phyloP scores from a whole-genome alignment of 2,797 vertebrate species.

The Lepus townsendii region DNA sequence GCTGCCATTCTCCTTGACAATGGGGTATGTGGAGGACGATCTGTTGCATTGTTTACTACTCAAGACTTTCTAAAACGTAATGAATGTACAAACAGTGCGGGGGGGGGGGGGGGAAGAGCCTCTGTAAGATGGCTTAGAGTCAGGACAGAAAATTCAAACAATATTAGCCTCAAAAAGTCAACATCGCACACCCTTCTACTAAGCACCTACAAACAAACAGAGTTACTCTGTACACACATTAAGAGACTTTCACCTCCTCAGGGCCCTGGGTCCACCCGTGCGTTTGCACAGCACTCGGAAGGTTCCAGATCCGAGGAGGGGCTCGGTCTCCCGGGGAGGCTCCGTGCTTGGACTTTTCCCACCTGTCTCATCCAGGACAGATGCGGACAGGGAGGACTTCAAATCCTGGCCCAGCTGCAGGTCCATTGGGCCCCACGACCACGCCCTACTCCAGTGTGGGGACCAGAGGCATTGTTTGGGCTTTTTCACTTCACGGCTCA shows the following conservation, averaged over 20 bases:
- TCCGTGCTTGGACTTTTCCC: not conserved
- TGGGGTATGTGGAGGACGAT: constrained; percentile 68
- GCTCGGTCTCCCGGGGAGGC: not conserved
- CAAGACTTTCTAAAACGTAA: constrained; percentile 87
- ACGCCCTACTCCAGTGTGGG: rapidly evolving
- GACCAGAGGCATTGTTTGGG: not conserved
- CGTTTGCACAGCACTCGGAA: constrained; percentile 57
- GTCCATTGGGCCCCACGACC: not conserved
- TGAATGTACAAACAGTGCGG: constrained; percentile 92
- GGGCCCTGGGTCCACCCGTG: constrained; percentile 61
- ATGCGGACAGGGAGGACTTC: not conserved
- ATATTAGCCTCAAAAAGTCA: constrained; percentile 97
- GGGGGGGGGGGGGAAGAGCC: constrained; percentile 89
- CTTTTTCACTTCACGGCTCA: not conserved
- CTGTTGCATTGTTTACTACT: constrained; percentile 82
- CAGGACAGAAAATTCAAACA: constrained; percentile 98
- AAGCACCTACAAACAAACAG: constrained; percentile 98
- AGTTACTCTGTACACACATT: constrained; percentile 96
- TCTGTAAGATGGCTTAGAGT: constrained; percentile 91
- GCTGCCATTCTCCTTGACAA: constrained; percentile 77
- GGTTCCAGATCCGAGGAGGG: constrained; percentile 68
- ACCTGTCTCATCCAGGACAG: not conserved
- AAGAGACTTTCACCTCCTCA: constrained; percentile 90
- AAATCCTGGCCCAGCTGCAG: not conserved
- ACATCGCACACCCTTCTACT: constrained; percentile 95